A percentile compares a stretch with the other conserved stretches of the same genome.
phyloP scores from a whole-genome alignment of 2,113 vertebrate genomes.

The Talpa occidentalis region DNA sequence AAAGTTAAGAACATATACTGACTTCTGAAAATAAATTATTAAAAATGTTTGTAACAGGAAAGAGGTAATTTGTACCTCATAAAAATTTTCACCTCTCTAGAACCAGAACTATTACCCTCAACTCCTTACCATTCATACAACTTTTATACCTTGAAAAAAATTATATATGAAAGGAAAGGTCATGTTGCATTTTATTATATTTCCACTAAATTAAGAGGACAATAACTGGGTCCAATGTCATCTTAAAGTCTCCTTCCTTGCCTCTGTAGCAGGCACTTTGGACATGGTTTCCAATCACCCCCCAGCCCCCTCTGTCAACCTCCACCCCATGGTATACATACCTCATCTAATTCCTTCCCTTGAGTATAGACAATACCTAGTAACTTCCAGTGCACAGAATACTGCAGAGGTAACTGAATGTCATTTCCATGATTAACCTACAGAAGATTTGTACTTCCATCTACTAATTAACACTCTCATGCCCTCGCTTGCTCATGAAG shows the following conservation, averaged over 20 bases:
- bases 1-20: background rate
- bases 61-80: background rate
- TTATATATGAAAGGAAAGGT: background rate
- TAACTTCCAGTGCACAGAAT: background rate
- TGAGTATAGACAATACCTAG: background rate
- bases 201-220: constrained; percentile 8
- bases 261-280: background rate
- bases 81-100: background rate
- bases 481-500: background rate
- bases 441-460: background rate
- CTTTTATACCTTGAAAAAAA: background rate
- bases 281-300: background rate
- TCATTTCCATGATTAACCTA: background rate
- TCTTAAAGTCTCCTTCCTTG: background rate
- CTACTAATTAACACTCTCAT: background rate
- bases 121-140: background rate
- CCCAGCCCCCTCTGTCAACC: accelerated
- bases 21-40: constrained; percentile 20
- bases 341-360: background rate
- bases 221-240: background rate
- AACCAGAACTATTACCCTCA: background rate
- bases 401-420: background rate
- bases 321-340: background rate
- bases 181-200: background rate
- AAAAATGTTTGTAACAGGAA: constrained; percentile 14